Evolutionary conservation across 2,888 invertebrate genomes (phyloP).

Genomic region (Atethmia centrago): DNA sequence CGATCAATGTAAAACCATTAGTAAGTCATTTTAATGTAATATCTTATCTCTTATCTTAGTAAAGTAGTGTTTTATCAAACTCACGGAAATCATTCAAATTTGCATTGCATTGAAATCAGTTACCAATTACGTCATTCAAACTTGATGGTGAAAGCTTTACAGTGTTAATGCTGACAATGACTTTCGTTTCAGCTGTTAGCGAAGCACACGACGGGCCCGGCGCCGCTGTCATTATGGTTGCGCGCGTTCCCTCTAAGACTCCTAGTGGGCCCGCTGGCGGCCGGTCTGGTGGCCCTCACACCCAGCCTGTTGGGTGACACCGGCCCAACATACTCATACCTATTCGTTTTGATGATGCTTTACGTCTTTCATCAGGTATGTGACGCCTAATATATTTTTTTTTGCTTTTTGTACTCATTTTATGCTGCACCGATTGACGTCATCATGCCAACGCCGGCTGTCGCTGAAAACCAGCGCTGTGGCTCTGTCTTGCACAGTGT

Average conservation of each 20-base stretch:
- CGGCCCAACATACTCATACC: slow-evolving; percentile 92
- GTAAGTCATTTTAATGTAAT: too few species aligned
- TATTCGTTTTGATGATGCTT: slow-evolving; percentile 93
- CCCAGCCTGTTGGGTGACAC: slow-evolving; percentile 92
- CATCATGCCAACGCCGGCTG: too few species aligned
- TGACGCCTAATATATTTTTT: slow-evolving; percentile 1
- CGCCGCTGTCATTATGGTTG: slow-evolving; percentile 96
- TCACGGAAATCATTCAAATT: neutral
- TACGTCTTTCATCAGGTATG: slow-evolving; percentile 97
- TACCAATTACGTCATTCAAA: neutral
- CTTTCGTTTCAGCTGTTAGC: slow-evolving; percentile 80
- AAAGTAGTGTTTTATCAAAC: too few species aligned
- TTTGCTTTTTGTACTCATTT: too few species aligned
- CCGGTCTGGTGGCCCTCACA: slow-evolving; percentile 96
- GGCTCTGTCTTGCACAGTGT: too few species aligned
- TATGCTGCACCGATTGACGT: too few species aligned
- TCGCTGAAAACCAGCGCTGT: too few species aligned
- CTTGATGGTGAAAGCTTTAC: neutral
- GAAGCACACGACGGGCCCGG: slow-evolving; percentile 95
- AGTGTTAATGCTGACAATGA: neutral
- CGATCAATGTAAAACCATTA: too few species aligned
- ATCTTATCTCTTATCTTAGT: too few species aligned
- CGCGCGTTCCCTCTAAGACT: slow-evolving; percentile 97
- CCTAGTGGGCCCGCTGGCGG: slow-evolving; percentile 95
- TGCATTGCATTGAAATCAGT: neutral